Base-by-base conservation (phyloP, 2,113 vertebrate genomes). In the Cariama cristata region DNA sequence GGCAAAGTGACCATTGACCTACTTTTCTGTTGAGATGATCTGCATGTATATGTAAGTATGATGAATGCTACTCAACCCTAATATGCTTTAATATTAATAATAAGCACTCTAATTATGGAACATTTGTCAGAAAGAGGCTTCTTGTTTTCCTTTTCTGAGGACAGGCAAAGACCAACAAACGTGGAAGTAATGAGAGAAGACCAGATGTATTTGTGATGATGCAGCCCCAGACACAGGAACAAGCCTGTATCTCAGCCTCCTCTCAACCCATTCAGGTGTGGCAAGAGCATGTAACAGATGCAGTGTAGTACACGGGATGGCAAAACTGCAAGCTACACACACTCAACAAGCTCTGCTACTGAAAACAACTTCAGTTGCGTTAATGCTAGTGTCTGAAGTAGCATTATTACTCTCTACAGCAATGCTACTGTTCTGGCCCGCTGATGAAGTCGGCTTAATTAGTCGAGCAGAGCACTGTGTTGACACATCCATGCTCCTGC, bases 301-400 rank as follows among this genome's bases (percentile, higher is more conserved):
- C 35, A 32, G 13, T 2, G 2, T 22, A 58, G 32, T 14, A 42
- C 7, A 21, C 0, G 0, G 15, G 14, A 32, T 27, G 15, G 22
- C 47, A 79, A 66, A 90, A 81, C 42, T 32, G 27, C 24, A 66
- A 80, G 23, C 45, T 12, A 9, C 1, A 1, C 12, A 71, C 5
- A 22, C 0, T 0, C 17, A 53, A 38, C 28, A 42, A 28, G 8
- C 17, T 63, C 40, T 82, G 15, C 28, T 59, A 27, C 20, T 42
- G 69, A 50, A 74, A 89, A 50, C 11, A 62, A 9, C 1, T 1
- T 32, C 44, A 28, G 7, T 12, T 64, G 45, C 8, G 42, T 50
- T 66, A 40, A 35, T n/a, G 9, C 2, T 68, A 6, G 3, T 62
- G 50, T 52, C 23, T 68, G 6, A n/a, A 49, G 11, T 7, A 47